phyloP scores from a whole-genome alignment of 2,888 invertebrate genomes.

The Ichneumoninae sp. region DNA sequence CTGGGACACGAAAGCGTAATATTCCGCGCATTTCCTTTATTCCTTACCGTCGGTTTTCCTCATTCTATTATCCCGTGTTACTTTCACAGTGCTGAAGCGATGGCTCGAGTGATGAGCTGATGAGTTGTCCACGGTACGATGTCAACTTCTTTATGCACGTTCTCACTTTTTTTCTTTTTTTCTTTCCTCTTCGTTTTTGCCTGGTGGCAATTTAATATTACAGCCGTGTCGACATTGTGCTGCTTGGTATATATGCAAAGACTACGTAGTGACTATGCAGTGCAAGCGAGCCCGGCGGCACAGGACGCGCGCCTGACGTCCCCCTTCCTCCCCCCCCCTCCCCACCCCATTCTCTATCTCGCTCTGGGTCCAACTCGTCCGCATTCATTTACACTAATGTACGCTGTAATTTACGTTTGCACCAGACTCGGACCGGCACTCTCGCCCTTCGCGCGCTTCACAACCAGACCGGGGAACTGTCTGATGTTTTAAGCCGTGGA shows the following conservation, averaged over 20 bases:
- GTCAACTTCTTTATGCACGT: conserved; percentile 16
- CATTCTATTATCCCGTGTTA: conserved; percentile 34
- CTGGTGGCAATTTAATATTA: conserved; percentile 66
- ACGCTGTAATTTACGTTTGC: conserved; percentile 77
- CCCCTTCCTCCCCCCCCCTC: neutral
- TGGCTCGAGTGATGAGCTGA: conserved; percentile 38
- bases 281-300: conserved; percentile 28
- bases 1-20: neutral
- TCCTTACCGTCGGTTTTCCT: neutral
- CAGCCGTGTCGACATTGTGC: conserved; percentile 57
- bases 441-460: conserved; percentile 38
- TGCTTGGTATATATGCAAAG: conserved; percentile 12
- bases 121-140: conserved; percentile 24
- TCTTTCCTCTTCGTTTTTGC: conserved; percentile 36
- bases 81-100: conserved; percentile 34
- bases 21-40: neutral
- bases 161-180: conserved; percentile 20
- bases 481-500: conserved; percentile 57
- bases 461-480: conserved; percentile 12
- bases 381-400: conserved; percentile 79
- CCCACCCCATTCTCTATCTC: too few species aligned
- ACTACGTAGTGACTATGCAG: conserved; percentile 11
- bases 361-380: conserved; percentile 72
- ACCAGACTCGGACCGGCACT: conserved; percentile 59
- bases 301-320: conserved; percentile 60